Percentiles rank a stretch among this genome's conserved stretches.
Conservation (phyloP, 2,797 vertebrate genomes). For the Danio jaintianensis region DNA sequence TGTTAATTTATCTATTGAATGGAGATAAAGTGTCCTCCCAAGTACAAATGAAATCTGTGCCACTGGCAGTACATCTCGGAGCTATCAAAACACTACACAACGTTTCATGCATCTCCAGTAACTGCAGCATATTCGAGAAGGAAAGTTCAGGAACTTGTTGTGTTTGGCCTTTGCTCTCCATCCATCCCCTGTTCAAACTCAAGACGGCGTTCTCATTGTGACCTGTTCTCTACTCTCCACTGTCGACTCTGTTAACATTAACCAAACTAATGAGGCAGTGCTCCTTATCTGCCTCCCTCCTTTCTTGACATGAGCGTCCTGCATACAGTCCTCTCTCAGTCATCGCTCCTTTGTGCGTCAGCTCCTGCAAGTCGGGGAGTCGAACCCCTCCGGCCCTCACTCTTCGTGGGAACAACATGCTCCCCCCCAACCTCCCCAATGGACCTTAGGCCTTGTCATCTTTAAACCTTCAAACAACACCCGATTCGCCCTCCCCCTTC, state of each 20-base stretch:
- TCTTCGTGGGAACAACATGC: conserved; percentile 74
- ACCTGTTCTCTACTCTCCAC: conserved; percentile 54
- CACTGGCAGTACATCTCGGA: neutral
- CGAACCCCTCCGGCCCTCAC: conserved; percentile 56
- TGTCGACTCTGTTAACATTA: conserved; percentile 61
- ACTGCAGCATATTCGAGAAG: conserved; percentile 16
- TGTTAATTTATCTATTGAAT: neutral
- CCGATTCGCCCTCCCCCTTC: conserved; percentile 52
- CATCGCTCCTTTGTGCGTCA: conserved; percentile 61
- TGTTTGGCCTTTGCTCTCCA: conserved; percentile 51
- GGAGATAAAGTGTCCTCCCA: neutral
- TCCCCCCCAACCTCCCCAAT: conserved; percentile 62
- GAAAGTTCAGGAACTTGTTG: conserved; percentile 54
- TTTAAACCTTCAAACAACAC: conserved; percentile 82
- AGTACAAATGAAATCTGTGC: neutral
- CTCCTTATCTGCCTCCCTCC: conserved; percentile 59
- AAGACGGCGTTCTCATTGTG: conserved; percentile 35
- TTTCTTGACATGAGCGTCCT: conserved; percentile 55
- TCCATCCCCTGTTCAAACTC: conserved; percentile 48
- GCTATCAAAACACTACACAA: neutral
- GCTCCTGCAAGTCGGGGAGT: conserved; percentile 51
- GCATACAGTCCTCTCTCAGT: conserved; percentile 40
- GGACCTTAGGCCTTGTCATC: conserved; percentile 78
- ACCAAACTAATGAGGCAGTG: conserved; percentile 61
- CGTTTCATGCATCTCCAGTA: neutral